A percentile compares a stretch with the other conserved stretches of the same genome.
These are phyloP conservation scores for Keiferia lycopersicella DNA, from an alignment of 2,888 invertebrate genomes.

Conservation along the genomic window DNA sequence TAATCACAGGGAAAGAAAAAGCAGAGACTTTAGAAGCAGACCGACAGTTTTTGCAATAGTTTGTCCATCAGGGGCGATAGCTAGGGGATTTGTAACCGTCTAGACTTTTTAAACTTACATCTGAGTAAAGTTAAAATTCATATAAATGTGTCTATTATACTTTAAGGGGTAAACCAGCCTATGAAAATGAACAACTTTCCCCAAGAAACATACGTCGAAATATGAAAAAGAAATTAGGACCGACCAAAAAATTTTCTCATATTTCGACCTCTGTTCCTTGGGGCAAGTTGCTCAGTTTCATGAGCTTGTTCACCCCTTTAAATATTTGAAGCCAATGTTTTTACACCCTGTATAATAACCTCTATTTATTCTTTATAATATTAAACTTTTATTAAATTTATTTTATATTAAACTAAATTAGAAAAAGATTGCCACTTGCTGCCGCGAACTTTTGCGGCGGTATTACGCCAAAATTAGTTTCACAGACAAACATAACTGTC, in stretches of 20 bases:
- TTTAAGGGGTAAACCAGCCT: no score
- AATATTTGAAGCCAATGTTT: no score
- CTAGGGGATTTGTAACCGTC: conserved; percentile 6
- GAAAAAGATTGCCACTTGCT: conserved; percentile 13
- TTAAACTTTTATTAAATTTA: not conserved
- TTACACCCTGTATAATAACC: no score
- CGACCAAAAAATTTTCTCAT: no score
- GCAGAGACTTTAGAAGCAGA: not conserved
- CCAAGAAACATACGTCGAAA: no score
- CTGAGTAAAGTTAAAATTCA: not conserved
- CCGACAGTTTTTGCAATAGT: not conserved
- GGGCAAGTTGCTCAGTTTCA: no score
- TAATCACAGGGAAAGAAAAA: not conserved
- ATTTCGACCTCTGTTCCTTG: no score
- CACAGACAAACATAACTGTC: conserved; percentile 34
- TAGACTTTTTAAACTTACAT: not conserved
- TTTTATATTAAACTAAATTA: not conserved
- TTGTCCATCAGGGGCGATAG: not conserved
- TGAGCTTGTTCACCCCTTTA: no score
- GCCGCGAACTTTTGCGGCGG: conserved; percentile 17
- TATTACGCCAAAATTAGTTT: conserved; percentile 33
- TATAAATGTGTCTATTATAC: not conserved
- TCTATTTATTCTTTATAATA: no score
- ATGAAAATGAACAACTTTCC: no score
- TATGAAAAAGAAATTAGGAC: no score